Percentiles rank a stretch among this genome's conserved stretches.
These are phyloP conservation scores for Molossus alvarezi DNA, from an alignment of 2,797 vertebrate species.

Conservation along the genomic window DNA sequence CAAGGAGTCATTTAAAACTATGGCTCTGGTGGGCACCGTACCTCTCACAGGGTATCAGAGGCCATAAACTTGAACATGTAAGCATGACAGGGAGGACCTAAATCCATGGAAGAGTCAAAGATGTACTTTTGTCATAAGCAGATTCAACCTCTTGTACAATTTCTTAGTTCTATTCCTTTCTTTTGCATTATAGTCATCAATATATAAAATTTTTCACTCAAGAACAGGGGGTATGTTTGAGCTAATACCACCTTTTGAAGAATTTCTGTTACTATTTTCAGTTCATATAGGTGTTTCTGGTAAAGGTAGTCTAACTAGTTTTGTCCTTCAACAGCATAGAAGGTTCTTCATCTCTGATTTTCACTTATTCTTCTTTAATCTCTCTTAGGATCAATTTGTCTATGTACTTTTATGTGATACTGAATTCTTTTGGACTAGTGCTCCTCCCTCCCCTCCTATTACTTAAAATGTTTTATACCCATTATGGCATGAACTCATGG, in stretches of 20 bases:
- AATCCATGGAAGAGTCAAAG: conserved; percentile 16
- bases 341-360: conserved; percentile 2
- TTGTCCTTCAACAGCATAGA: neutral
- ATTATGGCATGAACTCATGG: neutral
- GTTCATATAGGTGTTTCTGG: neutral
- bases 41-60: neutral
- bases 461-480: conserved; percentile 5
- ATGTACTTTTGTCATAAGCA: neutral
- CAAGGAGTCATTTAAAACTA: conserved; percentile 1
- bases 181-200: conserved; percentile 21
- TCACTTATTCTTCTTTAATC: neutral
- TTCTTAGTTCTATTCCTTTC: conserved; percentile 4
- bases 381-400: neutral
- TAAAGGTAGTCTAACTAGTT: conserved; percentile 15
- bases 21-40: neutral
- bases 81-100: neutral
- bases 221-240: neutral
- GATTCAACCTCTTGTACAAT: neutral
- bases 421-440: conserved; percentile 17
- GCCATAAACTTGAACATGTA: neutral
- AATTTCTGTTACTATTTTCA: neutral
- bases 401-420: neutral
- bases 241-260: neutral
- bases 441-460: neutral
- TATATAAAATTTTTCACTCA: neutral